Conservation (phyloP, 2,113 vertebrate genomes). For the Microtus ochrogaster region DNA sequence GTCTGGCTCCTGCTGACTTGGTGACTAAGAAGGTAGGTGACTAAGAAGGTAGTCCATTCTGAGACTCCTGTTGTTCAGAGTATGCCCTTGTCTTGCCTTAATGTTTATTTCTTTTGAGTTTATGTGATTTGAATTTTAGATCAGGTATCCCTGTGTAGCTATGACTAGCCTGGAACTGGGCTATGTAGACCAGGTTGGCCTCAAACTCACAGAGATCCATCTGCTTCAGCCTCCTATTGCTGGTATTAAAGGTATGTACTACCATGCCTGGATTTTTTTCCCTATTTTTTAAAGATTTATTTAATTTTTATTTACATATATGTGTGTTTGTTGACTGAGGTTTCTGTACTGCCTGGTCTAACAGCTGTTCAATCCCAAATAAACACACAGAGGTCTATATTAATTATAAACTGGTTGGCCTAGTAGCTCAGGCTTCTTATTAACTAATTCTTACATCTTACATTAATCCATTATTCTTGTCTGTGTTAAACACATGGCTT, state of each 20-base stretch:
- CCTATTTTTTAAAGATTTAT: background rate
- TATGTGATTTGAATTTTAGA: background rate
- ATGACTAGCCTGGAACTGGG: background rate
- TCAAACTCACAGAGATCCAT: background rate
- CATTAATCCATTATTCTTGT: too few species aligned
- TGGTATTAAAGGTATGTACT: background rate
- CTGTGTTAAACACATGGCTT: too few species aligned
- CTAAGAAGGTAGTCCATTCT: background rate
- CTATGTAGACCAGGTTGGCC: background rate
- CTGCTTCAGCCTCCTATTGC: background rate
- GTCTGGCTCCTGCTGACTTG: constrained; percentile 89
- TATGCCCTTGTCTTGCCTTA: background rate
- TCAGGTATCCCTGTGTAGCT: background rate
- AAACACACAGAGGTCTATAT: too few species aligned
- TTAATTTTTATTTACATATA: background rate
- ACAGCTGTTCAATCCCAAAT: too few species aligned
- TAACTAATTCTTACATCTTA: too few species aligned
- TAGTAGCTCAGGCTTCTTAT: too few species aligned
- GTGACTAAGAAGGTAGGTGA: constrained; percentile 87
- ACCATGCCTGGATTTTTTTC: background rate
- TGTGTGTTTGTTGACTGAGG: background rate
- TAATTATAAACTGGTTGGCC: too few species aligned
- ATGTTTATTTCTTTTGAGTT: background rate
- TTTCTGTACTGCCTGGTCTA: too few species aligned
- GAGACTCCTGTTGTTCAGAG: background rate